Evolutionary conservation across 2,113 vertebrate genomes (phyloP).

Genomic region (Pseudorasbora parva): DNA sequence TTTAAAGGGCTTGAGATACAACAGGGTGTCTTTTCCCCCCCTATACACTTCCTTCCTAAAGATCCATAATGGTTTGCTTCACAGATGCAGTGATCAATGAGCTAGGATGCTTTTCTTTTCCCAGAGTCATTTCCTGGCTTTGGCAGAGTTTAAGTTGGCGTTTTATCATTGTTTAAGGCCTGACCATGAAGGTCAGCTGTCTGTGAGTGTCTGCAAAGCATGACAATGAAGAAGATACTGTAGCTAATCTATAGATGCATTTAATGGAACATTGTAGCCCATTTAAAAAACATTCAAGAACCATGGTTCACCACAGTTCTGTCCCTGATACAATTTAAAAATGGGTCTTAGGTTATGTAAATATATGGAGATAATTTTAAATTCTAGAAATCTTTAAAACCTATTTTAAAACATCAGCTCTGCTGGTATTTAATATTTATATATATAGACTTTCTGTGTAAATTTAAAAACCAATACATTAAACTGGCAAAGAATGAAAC

Average conservation of each 20-base stretch:
- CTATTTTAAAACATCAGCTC: constrained; percentile 13
- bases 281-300: constrained; percentile 33
- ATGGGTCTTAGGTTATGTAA: background rate
- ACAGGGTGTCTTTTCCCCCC: background rate
- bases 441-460: background rate
- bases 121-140: constrained; percentile 23
- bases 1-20: background rate
- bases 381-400: constrained; percentile 14
- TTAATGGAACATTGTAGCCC: background rate
- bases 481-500: constrained; percentile 35
- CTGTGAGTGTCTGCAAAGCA: constrained; percentile 39
- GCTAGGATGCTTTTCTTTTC: background rate
- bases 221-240: constrained; percentile 20
- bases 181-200: constrained; percentile 40
- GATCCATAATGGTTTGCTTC: background rate
- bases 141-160: constrained; percentile 16
- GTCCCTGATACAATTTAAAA: constrained; percentile 12
- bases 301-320: background rate
- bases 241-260: background rate
- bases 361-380: background rate
- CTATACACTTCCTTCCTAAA: background rate
- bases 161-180: constrained; percentile 37
- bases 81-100: background rate
- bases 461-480: constrained; percentile 23
- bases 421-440: constrained; percentile 21